phyloP scores from a whole-genome alignment of 2,797 vertebrate species.

The Mormyrops attenuatus region DNA sequence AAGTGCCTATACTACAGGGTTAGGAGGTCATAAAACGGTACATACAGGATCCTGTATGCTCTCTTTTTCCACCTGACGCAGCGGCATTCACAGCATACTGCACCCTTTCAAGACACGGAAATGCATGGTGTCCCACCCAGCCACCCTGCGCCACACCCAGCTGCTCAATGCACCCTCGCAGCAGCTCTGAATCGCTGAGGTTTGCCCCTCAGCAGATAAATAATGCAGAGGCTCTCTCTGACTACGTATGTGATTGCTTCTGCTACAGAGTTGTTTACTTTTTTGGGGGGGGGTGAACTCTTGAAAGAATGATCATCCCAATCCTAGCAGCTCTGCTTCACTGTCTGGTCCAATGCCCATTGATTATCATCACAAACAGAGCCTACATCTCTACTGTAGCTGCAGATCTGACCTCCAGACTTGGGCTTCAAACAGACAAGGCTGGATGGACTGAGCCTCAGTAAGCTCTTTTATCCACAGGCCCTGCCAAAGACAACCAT shows the following conservation, averaged over 20 bases:
- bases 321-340: background rate
- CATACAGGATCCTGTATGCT: background rate
- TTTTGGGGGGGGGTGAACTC: background rate
- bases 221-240: background rate
- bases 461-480: slow-evolving; percentile 33
- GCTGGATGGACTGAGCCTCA: slow-evolving; percentile 8
- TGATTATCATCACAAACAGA: background rate
- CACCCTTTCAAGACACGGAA: background rate
- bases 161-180: slow-evolving; percentile 7
- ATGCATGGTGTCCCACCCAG: background rate
- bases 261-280: background rate
- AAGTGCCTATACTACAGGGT: background rate
- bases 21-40: background rate
- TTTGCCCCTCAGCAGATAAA: background rate
- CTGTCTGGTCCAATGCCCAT: background rate
- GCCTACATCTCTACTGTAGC: background rate
- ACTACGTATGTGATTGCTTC: background rate
- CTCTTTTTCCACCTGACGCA: background rate
- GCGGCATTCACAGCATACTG: background rate
- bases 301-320: background rate
- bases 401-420: slow-evolving; percentile 21
- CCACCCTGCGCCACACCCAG: slow-evolving; percentile 15
- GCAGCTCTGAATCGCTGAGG: slow-evolving; percentile 13
- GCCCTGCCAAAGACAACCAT: slow-evolving; percentile 34
- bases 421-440: slow-evolving; percentile 13